These are phyloP conservation scores for Eptesicus fuscus DNA, from an alignment of 2,113 vertebrate species.

Conservation along the genomic window DNA sequence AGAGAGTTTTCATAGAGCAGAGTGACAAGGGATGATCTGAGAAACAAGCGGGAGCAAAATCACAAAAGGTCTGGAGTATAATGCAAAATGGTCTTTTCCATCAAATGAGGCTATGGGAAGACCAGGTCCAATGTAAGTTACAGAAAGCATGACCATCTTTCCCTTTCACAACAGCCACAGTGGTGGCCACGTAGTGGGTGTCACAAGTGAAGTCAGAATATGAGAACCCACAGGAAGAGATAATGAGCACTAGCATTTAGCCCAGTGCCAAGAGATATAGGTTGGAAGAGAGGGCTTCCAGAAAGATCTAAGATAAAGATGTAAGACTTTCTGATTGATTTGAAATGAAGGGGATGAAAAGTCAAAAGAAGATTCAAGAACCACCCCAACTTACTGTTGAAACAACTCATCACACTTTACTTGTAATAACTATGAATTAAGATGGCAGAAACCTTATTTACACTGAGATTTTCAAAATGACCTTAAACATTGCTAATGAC, in stretches of 20 bases:
- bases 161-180: neutral
- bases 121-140: neutral
- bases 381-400: neutral
- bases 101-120: neutral
- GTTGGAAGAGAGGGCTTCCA: neutral
- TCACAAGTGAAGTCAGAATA: neutral
- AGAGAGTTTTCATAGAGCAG: neutral
- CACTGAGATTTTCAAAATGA: neutral
- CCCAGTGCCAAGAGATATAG: neutral
- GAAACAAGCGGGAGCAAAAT: neutral
- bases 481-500: neutral
- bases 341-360: neutral
- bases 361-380: neutral
- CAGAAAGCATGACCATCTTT: neutral
- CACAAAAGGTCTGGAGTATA: neutral
- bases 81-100: neutral
- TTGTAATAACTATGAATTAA: neutral
- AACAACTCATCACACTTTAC: neutral
- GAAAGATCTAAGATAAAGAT: neutral
- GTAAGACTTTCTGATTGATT: neutral
- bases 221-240: neutral
- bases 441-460: neutral
- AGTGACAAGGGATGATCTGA: neutral
- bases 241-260: neutral
- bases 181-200: neutral